Base-by-base conservation (phyloP, 2,113 vertebrate species). In the Prolemur simus region DNA sequence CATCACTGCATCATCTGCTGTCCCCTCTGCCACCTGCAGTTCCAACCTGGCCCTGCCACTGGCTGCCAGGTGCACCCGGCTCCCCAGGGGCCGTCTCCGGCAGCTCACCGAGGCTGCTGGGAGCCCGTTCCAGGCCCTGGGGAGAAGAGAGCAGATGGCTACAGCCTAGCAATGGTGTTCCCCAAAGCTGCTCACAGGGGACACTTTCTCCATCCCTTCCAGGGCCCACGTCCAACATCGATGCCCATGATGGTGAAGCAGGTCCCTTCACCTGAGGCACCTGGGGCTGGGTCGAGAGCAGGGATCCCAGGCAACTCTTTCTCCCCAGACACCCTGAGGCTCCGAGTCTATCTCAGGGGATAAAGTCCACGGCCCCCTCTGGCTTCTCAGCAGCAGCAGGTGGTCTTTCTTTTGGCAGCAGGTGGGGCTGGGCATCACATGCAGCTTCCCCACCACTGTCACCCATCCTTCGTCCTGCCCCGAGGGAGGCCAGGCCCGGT, bases 121-220 rank as follows among this genome's bases (percentile, higher is more conserved):
- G 87, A 68, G n/a, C 39, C 42, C 39, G 21, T 34, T 6, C 32
- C 23, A 42, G 42, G 4, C 49, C 15, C 0, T 0, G 1, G 52
- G 25, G 83, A 84, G 34, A 14, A 39, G 73, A 73, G 27, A 92
- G 63, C 49, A 95, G 64, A 23, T 60, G 81, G 20, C 58, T 17
- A 25, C 52, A 66, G 37, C 23, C n/a, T 20, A 37, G 45, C 64
- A 10, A 1, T 0, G 17, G 11, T 7, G 76, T 21, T 42, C 56
- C 39, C 74, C 7, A 37, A 0, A 2, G 52, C 69, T 52, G 39
- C 60, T 66, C 0, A 0, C 0, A 4, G 21, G 23, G 2, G 64
- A 1, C 5, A 0, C 8, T 11, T 18, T 78, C 83, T 89, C 32
- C 1, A 0, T 37, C 12, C 49, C 8, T 32, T 56, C 34, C 56